Percentiles rank a stretch among this genome's conserved stretches.
These are phyloP conservation scores for Ceratina japonica DNA, from an alignment of 1,140 invertebrate genomes.

Conservation along the genomic window DNA sequence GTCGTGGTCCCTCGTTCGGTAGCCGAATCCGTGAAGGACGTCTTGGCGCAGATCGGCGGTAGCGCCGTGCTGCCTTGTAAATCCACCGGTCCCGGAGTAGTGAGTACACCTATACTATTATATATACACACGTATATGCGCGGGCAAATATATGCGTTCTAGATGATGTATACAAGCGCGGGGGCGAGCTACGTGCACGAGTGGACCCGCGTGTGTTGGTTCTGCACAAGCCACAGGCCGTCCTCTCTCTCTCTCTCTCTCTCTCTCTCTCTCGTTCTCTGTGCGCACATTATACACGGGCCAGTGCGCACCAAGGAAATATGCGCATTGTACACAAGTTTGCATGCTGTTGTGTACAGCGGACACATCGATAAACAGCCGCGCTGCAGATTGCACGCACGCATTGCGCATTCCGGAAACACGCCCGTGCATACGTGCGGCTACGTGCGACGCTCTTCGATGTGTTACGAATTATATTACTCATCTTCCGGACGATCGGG, in stretches of 20 bases:
- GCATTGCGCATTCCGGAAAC: constrained; percentile 6
- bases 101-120: constrained; percentile 61
- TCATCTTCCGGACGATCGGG: too few species aligned
- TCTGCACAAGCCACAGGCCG: not conserved
- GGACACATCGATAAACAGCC: constrained; percentile 16
- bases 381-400: constrained; percentile 23
- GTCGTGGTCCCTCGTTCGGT: constrained; percentile 18
- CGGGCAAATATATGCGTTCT: constrained; percentile 56
- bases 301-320: constrained; percentile 38
- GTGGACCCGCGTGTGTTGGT: not conserved
- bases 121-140: not conserved
- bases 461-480: not conserved
- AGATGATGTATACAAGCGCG: constrained; percentile 44
- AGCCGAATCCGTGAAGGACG: constrained; percentile 55
- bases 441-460: not conserved
- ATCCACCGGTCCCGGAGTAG: constrained; percentile 64
- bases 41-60: constrained; percentile 62
- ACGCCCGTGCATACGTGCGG: not conserved
- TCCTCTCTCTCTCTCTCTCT: too few species aligned
- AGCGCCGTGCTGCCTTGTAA: constrained; percentile 63
- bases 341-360: constrained; percentile 18
- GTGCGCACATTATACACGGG: constrained; percentile 27
- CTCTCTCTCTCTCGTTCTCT: too few species aligned
- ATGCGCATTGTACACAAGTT: constrained; percentile 32
- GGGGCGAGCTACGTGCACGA: constrained; percentile 17